These are phyloP conservation scores for Drosophila pseudotalamancana DNA, from an alignment of 2,888 invertebrate genomes.

Conservation along the genomic window DNA sequence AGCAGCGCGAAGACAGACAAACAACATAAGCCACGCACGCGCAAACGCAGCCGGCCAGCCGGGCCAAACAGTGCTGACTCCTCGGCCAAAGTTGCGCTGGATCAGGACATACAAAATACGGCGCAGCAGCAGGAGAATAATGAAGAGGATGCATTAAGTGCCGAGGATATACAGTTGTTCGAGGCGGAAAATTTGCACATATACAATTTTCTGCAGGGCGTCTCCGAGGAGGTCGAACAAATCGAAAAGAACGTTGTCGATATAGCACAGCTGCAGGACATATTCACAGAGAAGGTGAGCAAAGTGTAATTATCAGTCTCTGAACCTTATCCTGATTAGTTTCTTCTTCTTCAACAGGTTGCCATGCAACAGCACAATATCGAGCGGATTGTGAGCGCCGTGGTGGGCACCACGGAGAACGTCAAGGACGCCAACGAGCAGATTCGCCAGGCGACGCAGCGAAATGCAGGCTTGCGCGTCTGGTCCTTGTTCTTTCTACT, in stretches of 20 bases:
- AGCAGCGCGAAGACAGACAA: conserved; percentile 8
- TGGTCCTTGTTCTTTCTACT: conserved; percentile 97
- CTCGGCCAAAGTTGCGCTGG: conserved; percentile 79
- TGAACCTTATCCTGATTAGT: neutral
- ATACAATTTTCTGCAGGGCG: conserved; percentile 93
- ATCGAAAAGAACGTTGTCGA: conserved; percentile 97
- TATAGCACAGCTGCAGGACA: conserved; percentile 97
- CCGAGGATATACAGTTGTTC: conserved; percentile 96
- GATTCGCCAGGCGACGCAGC: conserved; percentile 97
- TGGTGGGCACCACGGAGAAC: conserved; percentile 97
- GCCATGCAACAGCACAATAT: conserved; percentile 97
- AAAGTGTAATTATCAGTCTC: neutral
- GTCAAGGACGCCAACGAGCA: conserved; percentile 98
- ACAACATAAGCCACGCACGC: conserved; percentile 43
- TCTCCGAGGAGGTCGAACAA: conserved; percentile 95
- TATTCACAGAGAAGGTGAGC: conserved; percentile 95
- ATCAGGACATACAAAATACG: conserved; percentile 82
- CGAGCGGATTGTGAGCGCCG: conserved; percentile 94
- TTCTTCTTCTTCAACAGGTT: conserved; percentile 85
- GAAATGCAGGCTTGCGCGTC: conserved; percentile 97
- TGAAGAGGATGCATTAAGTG: conserved; percentile 86
- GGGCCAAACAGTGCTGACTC: conserved; percentile 40
- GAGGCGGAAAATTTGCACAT: conserved; percentile 95
- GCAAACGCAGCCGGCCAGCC: conserved; percentile 51
- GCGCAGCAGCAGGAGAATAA: conserved; percentile 77